Evolutionary conservation across 1,140 invertebrate species (phyloP), one percentile per base, ranked within the genome.

Genomic region (Bombus sylvicola): DNA sequence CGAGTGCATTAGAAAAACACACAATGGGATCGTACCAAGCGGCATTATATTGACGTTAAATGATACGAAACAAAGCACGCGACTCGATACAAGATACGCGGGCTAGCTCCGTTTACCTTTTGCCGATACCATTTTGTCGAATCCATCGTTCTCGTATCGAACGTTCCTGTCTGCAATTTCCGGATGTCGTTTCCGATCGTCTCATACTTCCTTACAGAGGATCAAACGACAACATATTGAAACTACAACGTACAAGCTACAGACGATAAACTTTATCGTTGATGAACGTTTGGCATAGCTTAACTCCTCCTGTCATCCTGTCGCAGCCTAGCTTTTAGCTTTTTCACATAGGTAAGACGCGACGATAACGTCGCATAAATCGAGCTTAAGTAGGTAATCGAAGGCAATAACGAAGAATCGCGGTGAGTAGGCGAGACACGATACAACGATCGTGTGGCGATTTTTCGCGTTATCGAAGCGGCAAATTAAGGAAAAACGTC

Each of bases 1-100:
- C 69, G 68, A 15, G 53, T 59, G 81, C 85, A 76, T 89, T 89
- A 89, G 76, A 86, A 89, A 89, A 89, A 89, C 88, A 89, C 43
- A 89, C 88, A 89, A 83, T 81, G 85, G 80, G 41, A 85, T 87
- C 85, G 71, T 83, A 80, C 25, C 57, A 64, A 87, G 76, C 72
- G 41, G 79, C 64, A 64, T 89, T 83, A 66, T 68, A 87, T 89
- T 34, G 72, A 87, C 85, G 78, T 87, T 78, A 83, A 89, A 89
- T 72, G 71, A 85, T 81, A 85, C 69, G 84, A 74, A 81, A 85
- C 81, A 81, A 68, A 81, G 79, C 78, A 85, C 79, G 84, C 83
- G 78, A 85, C 78, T 28, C 69, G 64, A 83, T 75, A 41, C 71
- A 39, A 74, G 73, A 74, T 39, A 59, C 43, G 43, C 64, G 12